A percentile compares a stretch with the other conserved stretches of the same genome.
Conservation (phyloP, 1,140 invertebrate genomes). For the Scylla paramamosain region DNA sequence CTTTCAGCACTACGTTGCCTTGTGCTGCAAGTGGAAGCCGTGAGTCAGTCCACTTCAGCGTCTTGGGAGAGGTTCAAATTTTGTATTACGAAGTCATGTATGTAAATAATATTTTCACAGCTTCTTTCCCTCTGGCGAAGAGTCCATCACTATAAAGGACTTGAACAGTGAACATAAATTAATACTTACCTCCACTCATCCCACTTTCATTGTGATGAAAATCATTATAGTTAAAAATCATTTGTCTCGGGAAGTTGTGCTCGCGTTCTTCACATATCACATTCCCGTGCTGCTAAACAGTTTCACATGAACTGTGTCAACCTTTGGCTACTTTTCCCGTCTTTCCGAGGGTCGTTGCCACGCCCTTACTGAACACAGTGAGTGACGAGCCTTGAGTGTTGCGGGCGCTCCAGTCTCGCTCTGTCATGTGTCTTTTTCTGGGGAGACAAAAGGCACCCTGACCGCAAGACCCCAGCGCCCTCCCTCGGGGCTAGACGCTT, state of each 20-base stretch:
- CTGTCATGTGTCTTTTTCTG: constrained; percentile 75
- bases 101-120: background rate
- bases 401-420: constrained; percentile 40
- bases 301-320: too few species aligned
- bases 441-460: constrained; percentile 73
- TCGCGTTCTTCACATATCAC: too few species aligned
- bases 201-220: too few species aligned
- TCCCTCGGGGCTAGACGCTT: constrained; percentile 56
- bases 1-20: background rate
- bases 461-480: constrained; percentile 33
- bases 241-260: too few species aligned
- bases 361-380: background rate
- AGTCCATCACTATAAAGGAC: too few species aligned
- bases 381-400: constrained; percentile 59
- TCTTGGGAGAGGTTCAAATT: background rate
- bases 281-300: too few species aligned
- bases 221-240: too few species aligned
- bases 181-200: too few species aligned
- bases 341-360: too few species aligned
- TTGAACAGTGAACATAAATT: too few species aligned
- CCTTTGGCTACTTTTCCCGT: too few species aligned
- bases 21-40: background rate
- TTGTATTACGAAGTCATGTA: background rate
- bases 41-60: constrained; percentile 1
- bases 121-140: too few species aligned